Evolutionary conservation across 2,113 vertebrate genomes (phyloP).

Genomic region (Stigmatopora argus): DNA sequence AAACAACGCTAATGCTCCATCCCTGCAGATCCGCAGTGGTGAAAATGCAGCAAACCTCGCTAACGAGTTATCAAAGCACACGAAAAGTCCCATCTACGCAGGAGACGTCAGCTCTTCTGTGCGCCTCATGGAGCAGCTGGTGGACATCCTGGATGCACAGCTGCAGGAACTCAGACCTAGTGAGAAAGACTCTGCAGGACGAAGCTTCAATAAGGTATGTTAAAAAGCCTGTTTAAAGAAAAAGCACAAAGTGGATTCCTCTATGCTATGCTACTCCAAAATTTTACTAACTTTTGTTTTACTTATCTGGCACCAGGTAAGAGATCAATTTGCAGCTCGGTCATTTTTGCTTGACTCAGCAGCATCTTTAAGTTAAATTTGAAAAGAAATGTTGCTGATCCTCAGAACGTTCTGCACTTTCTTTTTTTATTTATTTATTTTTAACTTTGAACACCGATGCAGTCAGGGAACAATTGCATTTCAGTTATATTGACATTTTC

Average conservation of each 20-base stretch:
- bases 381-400: no score
- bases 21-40: constrained; percentile 86
- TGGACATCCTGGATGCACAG: constrained; percentile 96
- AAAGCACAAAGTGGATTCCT: neutral
- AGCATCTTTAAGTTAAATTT: no score
- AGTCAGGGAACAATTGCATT: no score
- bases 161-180: constrained; percentile 90
- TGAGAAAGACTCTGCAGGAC: constrained; percentile 85
- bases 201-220: constrained; percentile 95
- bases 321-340: no score
- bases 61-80: constrained; percentile 95
- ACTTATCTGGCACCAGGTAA: no score
- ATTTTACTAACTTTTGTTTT: no score
- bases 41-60: constrained; percentile 97
- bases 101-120: constrained; percentile 94
- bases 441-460: no score
- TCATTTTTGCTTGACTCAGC: no score
- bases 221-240: neutral
- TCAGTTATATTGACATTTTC: no score
- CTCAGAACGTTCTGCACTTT: no score
- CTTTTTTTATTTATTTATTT: no score
- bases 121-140: constrained; percentile 94
- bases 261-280: neutral
- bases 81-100: constrained; percentile 89
- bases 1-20: constrained; percentile 23